phyloP scores from a whole-genome alignment of 2,113 vertebrate species.

The Taurulus bubalis region DNA sequence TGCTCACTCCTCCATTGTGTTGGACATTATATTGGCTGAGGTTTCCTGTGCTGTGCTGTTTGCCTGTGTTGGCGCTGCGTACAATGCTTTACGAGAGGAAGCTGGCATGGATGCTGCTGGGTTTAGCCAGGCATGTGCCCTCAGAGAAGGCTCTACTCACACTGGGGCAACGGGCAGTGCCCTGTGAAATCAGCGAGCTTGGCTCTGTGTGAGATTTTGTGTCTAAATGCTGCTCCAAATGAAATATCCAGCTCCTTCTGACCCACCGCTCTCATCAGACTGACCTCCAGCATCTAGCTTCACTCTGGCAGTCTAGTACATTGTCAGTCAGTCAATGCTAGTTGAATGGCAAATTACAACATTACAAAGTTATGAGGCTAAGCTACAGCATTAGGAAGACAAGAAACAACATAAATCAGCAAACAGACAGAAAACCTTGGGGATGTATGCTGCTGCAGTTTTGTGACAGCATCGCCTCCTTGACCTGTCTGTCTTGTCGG shows the following conservation, averaged over 20 bases:
- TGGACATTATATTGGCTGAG: constrained; percentile 31
- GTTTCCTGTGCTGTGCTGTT: constrained; percentile 13
- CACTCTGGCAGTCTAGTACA: neutral
- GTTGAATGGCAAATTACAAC: neutral
- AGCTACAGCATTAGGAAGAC: constrained; percentile 5
- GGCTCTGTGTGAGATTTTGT: neutral
- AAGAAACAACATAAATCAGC: neutral
- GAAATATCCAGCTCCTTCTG: constrained; percentile 28
- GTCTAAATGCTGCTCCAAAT: constrained; percentile 16
- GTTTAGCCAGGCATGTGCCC: constrained; percentile 27
- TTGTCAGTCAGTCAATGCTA: constrained; percentile 1
- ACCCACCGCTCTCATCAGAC: neutral
- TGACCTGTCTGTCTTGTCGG: constrained; percentile 35
- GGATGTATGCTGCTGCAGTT: neutral
- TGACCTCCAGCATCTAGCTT: constrained; percentile 1
- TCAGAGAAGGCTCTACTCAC: constrained; percentile 24
- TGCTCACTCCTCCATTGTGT: constrained; percentile 1
- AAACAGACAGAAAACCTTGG: neutral
- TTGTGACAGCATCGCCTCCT: constrained; percentile 1
- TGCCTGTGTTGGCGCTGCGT: constrained; percentile 19
- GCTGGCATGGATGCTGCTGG: constrained; percentile 33
- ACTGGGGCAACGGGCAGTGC: constrained; percentile 11
- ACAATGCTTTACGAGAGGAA: constrained; percentile 22
- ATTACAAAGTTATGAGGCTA: constrained; percentile 18
- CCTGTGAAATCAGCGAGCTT: constrained; percentile 23